A percentile compares a stretch with the other conserved stretches of the same genome.
These are phyloP conservation scores for Furcula furcula DNA, from an alignment of 2,888 invertebrate genomes.

Conservation along the genomic window DNA sequence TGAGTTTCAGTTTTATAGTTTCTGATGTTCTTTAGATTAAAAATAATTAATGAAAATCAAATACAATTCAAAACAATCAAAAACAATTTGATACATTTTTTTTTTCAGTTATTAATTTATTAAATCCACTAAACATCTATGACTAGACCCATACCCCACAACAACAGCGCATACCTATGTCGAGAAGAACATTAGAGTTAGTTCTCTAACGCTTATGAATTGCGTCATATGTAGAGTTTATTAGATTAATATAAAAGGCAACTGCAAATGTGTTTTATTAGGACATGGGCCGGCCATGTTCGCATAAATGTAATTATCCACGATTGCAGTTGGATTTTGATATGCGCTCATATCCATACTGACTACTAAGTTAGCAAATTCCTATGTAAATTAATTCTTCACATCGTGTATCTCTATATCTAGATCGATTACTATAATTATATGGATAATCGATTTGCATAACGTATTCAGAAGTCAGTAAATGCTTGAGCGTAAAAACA, in stretches of 20 bases:
- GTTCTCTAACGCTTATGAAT: constrained; percentile 27
- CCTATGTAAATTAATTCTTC: constrained; percentile 24
- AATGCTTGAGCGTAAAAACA: constrained; percentile 9
- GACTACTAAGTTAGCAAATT: constrained; percentile 20
- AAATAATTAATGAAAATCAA: no score
- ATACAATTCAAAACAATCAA: no score
- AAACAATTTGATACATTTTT: no score
- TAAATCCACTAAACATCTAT: no score
- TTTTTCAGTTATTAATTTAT: no score
- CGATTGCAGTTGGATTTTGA: constrained; percentile 23
- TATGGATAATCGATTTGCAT: constrained; percentile 14
- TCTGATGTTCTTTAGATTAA: no score
- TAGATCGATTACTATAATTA: constrained; percentile 23
- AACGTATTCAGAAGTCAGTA: constrained; percentile 10
- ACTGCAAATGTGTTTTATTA: constrained; percentile 26
- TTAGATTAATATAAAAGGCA: constrained; percentile 28
- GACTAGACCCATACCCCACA: no score
- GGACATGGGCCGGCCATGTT: constrained; percentile 29
- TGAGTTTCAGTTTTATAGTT: no score
- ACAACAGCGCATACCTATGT: neutral
- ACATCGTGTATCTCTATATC: constrained; percentile 24
- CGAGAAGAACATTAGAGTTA: constrained; percentile 17
- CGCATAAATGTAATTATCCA: constrained; percentile 27
- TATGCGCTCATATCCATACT: constrained; percentile 21
- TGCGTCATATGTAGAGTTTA: constrained; percentile 23